Evolutionary conservation across 2,113 vertebrate species (phyloP).

Genomic region (Rhinoderma darwinii): DNA sequence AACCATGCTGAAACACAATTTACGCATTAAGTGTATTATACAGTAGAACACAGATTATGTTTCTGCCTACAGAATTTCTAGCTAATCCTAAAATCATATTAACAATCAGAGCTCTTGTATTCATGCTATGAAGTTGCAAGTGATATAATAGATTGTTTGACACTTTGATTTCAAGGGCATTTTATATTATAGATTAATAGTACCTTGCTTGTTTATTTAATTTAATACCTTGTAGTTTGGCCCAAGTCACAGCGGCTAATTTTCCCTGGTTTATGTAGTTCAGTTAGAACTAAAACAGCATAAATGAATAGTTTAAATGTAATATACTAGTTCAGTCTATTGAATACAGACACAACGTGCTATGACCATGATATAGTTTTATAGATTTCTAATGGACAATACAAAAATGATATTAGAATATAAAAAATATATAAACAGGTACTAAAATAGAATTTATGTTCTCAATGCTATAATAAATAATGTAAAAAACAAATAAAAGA

Average conservation of each 20-base stretch:
- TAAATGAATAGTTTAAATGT: background rate
- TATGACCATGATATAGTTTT: background rate
- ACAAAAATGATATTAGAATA: background rate
- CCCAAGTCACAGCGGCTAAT: background rate
- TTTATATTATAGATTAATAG: background rate
- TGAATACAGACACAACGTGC: background rate
- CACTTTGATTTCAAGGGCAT: constrained; percentile 18
- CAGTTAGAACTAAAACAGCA: background rate
- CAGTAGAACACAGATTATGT: constrained; percentile 27
- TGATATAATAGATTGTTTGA: constrained; percentile 5
- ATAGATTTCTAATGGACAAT: background rate
- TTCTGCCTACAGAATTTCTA: constrained; percentile 25
- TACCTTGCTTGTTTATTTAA: background rate
- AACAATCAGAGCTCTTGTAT: constrained; percentile 29
- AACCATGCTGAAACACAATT: constrained; percentile 25
- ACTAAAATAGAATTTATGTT: background rate
- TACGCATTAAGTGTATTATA: constrained; percentile 34
- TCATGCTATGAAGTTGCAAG: constrained; percentile 30
- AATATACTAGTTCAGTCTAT: background rate
- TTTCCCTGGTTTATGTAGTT: background rate
- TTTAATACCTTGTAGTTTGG: background rate
- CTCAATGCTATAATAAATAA: background rate
- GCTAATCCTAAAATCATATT: constrained; percentile 48
- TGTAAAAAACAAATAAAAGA: background rate
- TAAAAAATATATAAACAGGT: background rate